Base-by-base conservation (phyloP, 2,797 vertebrate species). In the Iguana delicatissima region DNA sequence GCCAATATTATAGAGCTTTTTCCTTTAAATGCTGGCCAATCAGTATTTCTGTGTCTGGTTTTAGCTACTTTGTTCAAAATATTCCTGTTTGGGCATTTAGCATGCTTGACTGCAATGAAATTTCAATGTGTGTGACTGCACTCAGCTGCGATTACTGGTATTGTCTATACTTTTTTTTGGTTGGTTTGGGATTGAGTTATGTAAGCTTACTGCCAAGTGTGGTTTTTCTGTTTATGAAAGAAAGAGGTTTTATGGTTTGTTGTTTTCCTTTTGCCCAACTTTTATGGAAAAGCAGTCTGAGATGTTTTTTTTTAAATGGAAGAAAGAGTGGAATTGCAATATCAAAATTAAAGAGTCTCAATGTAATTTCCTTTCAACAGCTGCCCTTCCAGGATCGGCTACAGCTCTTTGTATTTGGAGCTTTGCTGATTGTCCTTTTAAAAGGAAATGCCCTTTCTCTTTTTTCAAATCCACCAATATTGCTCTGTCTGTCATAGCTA, bases 381-480 rank as follows among this genome's bases (percentile, higher is more conserved):
- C 83, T 93, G 83, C 84, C 38, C 50, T 91, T 94, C 85, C 72
- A 85, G 18, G 24, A 52, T 35, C 13, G 81, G 55, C 12, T 80
- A 91, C 52, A 3, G 50, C 1, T 7, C 32, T 93, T 46, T 92
- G 52, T 0, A 50, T 90, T 89, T 77, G 82, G 84, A 90, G 67
- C 0, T 88, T 94, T 92, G 46, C 87, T 2, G 89, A 92, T 89
- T 94, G 62, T 94, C 84, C 92, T 95, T 95, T 93, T 89, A 91
- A 91, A 90, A 93, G 89, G 80, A 91, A 94, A 85, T 3, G 24
- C 69, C 87, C 46, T 2, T 91, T 91, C 91, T 92, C 91, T 55
- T 73, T 79, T 46, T 93, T 95, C 94, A 42, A 50, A 62, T 6
- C 81, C 42, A 91, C 32, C 18, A 87, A 38, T 76, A 50, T 82